Percentiles rank a stretch among this genome's conserved stretches.
Evolutionary conservation across 1,140 invertebrate genomes (phyloP).

Genomic region (Drosophila trapezifrons): DNA sequence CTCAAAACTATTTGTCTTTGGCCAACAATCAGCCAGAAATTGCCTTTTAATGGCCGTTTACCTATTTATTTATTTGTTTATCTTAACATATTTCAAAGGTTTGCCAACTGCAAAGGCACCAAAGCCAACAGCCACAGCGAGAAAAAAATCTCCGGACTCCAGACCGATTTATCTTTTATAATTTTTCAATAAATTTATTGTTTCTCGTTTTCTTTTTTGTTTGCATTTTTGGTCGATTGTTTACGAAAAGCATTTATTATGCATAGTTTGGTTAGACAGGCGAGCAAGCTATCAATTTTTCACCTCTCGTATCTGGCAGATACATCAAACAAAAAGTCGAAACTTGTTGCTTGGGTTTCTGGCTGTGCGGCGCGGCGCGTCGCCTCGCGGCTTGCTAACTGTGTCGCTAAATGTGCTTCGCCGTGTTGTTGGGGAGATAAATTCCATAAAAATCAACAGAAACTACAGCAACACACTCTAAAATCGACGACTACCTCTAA

Average conservation of each 20-base stretch:
- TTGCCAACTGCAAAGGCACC: slow-evolving; percentile 7
- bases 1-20: slow-evolving; percentile 63
- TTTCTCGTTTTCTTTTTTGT: slow-evolving; percentile 37
- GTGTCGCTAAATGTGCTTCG: slow-evolving; percentile 72
- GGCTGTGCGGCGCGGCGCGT: background rate
- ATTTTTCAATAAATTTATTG: slow-evolving; percentile 70
- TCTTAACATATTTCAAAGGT: slow-evolving; percentile 29
- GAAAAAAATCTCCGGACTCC: slow-evolving; percentile 13
- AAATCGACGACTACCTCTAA: slow-evolving; percentile 69
- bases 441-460: slow-evolving; percentile 68
- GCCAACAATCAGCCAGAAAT: slow-evolving; percentile 63
- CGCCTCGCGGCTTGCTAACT: slow-evolving; percentile 64
- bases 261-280: slow-evolving; percentile 76
- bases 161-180: slow-evolving; percentile 51
- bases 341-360: slow-evolving; percentile 44
- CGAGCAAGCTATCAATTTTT: slow-evolving; percentile 78
- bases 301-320: slow-evolving; percentile 73
- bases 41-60: slow-evolving; percentile 72
- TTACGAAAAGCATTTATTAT: slow-evolving; percentile 79
- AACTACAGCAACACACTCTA: slow-evolving; percentile 43
- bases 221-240: slow-evolving; percentile 55
- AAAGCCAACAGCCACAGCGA: background rate
- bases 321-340: slow-evolving; percentile 70
- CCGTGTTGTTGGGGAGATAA: slow-evolving; percentile 55
- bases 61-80: slow-evolving; percentile 47